A percentile compares a stretch with the other conserved stretches of the same genome.
These are phyloP conservation scores for Callionymus lyra DNA, from an alignment of 2,113 vertebrate species.

Conservation along the genomic window DNA sequence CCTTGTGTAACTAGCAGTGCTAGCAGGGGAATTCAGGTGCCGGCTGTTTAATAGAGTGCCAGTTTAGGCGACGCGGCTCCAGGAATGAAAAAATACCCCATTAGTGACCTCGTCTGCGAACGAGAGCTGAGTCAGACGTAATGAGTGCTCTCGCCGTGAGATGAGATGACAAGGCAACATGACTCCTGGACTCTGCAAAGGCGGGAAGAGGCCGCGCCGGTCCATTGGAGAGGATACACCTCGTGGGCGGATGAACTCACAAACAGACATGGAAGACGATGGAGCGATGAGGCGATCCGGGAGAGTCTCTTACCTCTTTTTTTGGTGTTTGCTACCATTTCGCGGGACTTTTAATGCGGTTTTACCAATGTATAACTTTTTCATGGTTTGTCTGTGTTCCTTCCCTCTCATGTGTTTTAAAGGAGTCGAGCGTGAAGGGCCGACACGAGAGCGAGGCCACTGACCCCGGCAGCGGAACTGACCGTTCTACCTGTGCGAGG, in stretches of 20 bases:
- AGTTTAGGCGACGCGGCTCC: slow-evolving; percentile 39
- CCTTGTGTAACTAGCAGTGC: slow-evolving; percentile 24
- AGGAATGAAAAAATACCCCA: slow-evolving; percentile 41
- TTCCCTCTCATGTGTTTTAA: slow-evolving; percentile 63
- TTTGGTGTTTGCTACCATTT: slow-evolving; percentile 70
- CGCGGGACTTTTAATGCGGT: slow-evolving; percentile 70
- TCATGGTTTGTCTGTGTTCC: slow-evolving; percentile 70
- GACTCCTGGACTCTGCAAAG: slow-evolving; percentile 29
- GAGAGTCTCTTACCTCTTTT: slow-evolving; percentile 66
- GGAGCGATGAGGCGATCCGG: slow-evolving; percentile 24
- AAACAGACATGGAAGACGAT: slow-evolving; percentile 35
- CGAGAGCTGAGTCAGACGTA: slow-evolving; percentile 48
- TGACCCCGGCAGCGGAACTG: slow-evolving; percentile 37
- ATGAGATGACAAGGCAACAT: slow-evolving; percentile 44
- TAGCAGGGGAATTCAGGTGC: slow-evolving; percentile 42
- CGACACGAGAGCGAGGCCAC: slow-evolving; percentile 36
- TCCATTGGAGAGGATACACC: slow-evolving; percentile 37
- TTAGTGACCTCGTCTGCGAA: slow-evolving; percentile 44
- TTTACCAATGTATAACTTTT: slow-evolving; percentile 77
- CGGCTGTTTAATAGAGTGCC: slow-evolving; percentile 41
- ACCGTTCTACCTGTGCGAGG: slow-evolving; percentile 49
- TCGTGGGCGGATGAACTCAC: slow-evolving; percentile 42
- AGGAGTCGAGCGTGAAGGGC: slow-evolving; percentile 39
- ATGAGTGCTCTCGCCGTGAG: slow-evolving; percentile 51
- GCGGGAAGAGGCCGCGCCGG: slow-evolving; percentile 28